Evolutionary conservation across 1,140 invertebrate species (phyloP), one percentile per base, ranked within the genome.

Genomic region (Calliphora vicina): DNA sequence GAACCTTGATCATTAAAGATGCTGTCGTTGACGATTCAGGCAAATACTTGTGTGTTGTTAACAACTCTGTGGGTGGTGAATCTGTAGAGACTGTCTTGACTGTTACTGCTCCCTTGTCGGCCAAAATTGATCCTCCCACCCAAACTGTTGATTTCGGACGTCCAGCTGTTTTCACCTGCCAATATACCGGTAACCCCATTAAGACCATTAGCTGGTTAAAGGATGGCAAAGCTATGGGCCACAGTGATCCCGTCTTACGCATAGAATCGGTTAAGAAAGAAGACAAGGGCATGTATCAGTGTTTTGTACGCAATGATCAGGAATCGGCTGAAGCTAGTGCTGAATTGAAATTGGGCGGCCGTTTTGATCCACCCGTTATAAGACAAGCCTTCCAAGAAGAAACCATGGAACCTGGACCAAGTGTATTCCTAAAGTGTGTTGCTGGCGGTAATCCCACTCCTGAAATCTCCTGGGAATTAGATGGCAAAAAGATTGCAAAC

Each of bases 221-320:
- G 91, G 97, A 99, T 90, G 97, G 97, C 84, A 95, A 96, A 90
- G 93, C 94, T 43, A 92, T 97, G 84, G 94, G 94, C 80, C 94
- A 95, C 86, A 94, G 95, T 84, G 96, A 97, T 84, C 93, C 95
- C 0, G 93, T 95, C 71, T 91, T 98, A 20, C 94, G 95, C 81
- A 97, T 99, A 86, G 95, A 97, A 85, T 95, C 95, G 5, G 97
- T 99, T 0, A 95, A 96, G 90, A 97, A 98, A 87, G 96, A 98
- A 91, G 97, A 99, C 90, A 97, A 97, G 88, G 98, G 97, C 89
- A 99, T 99, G 97, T 99, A 99, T 89, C 97, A 99, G 87, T 99
- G 98, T 89, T 97, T 99, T 88, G 96, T 98, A 43, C 93, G 96
- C 73, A 98, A 98, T 89, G 97, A 98, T 87, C 96, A 97, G 90